Evolutionary conservation across 1,140 invertebrate species (phyloP), one percentile per base, ranked within the genome.

Genomic region (Cotesia chilonis): DNA sequence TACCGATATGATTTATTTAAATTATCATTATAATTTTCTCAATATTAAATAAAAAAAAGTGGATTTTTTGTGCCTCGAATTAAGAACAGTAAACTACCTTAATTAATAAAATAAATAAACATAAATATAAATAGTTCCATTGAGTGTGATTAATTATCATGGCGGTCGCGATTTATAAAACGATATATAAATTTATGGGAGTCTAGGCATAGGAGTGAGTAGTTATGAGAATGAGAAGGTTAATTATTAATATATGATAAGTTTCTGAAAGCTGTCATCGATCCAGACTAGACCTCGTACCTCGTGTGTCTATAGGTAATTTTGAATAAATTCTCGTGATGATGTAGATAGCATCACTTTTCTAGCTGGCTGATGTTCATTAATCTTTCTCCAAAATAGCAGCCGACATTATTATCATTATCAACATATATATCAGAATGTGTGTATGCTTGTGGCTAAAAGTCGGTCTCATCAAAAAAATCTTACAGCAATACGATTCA

Each of bases 201-300:
- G 20, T 17, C 20, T 59, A 17, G 1, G 28, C 28, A 28, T 28
- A 28, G 28, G 28, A 28, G 28, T 28, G 28, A 28, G 28, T 28
- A 28, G 28, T 28, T 28, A 28, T 28, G 28, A 28, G 28, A 28
- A 28, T n/a, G 12, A n/a, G 17, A 20, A 59, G 57, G 57, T 59
- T 59, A 59, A 59, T 59, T 59, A 59, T 59, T 59, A 47, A 47
- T 59, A 59, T 59, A 59, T 59, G 57, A 59, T 59, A 59, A 59
- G 57, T 59, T 59, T 59, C 6, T 20, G 57, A 59, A 59, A 59
- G 14, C 57, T 59, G 57, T 59, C 57, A 59, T 59, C 57, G 57
- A 59, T 59, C 57, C 20, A 20, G 17, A 59, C 28, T 28, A 28
- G 28, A 28, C 28, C 28, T 28, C 28, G 28, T 28, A 28, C 57